phyloP scores from a whole-genome alignment of 2,888 invertebrate species.

The Syrphus vitripennis region DNA sequence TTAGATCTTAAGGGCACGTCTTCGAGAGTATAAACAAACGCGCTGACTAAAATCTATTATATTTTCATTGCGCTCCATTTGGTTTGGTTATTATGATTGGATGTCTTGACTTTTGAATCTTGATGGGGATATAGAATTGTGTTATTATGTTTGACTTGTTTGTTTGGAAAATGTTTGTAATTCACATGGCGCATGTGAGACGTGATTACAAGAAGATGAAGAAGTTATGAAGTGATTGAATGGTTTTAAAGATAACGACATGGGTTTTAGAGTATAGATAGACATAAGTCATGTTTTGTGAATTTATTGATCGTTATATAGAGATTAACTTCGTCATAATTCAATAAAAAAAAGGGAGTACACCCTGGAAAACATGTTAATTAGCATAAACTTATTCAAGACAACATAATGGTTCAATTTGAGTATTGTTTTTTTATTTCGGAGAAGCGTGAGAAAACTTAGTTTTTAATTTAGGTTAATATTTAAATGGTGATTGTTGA shows the following conservation, averaged over 20 bases:
- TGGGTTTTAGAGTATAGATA: neutral
- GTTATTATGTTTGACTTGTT: conserved; percentile 12
- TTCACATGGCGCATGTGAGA: conserved; percentile 49
- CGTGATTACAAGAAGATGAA: conserved; percentile 35
- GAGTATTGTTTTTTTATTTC: neutral
- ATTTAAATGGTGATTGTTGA: no score
- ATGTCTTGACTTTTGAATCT: conserved; percentile 2
- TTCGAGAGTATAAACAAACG: conserved; percentile 29
- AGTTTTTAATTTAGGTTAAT: neutral
- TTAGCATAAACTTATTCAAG: neutral
- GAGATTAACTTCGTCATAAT: neutral
- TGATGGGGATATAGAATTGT: neutral
- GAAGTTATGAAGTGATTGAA: conserved; percentile 2
- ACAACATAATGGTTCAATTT: neutral
- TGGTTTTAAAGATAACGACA: neutral
- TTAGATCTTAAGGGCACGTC: conserved; percentile 36
- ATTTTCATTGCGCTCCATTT: conserved; percentile 55
- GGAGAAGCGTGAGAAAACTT: neutral
- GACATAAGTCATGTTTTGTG: neutral
- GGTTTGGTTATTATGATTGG: conserved; percentile 29
- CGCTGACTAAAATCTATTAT: conserved; percentile 54
- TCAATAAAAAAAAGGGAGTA: neutral
- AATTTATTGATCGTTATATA: conserved; percentile 4
- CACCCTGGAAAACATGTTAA: neutral
- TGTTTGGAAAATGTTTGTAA: conserved; percentile 50